A percentile compares a stretch with the other conserved stretches of the same genome.
Evolutionary conservation across 2,113 vertebrate species (phyloP).

Genomic region (Anarhynchus alexandrinus): DNA sequence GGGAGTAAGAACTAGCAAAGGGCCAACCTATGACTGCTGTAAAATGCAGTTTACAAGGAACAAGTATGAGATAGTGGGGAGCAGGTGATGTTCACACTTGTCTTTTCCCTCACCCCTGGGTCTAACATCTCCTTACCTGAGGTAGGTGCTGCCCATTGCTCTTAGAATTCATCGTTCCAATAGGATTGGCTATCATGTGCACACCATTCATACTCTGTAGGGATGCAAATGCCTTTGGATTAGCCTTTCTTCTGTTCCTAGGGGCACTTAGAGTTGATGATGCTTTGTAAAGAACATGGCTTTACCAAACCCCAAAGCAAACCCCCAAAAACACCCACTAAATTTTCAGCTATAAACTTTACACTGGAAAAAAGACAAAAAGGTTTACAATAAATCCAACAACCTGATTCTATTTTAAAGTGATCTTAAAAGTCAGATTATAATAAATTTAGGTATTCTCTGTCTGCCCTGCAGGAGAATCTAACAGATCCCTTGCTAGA

Average conservation of each 20-base stretch:
- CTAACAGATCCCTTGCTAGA: neutral
- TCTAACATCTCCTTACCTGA: slow-evolving; percentile 72
- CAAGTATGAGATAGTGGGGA: neutral
- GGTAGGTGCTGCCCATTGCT: slow-evolving; percentile 79
- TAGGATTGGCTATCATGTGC: slow-evolving; percentile 63
- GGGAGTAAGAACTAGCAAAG: neutral
- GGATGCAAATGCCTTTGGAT: slow-evolving; percentile 10
- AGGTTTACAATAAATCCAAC: neutral
- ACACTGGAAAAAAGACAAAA: neutral
- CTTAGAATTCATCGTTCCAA: slow-evolving; percentile 58
- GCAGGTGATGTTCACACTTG: neutral
- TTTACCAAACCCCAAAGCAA: neutral
- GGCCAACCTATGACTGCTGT: neutral
- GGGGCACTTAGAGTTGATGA: neutral
- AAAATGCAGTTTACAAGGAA: neutral
- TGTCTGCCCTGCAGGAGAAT: neutral
- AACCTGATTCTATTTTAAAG: neutral
- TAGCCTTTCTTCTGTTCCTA: neutral
- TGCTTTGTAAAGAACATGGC: neutral
- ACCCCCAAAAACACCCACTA: neutral
- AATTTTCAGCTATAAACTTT: neutral
- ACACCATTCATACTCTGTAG: slow-evolving; percentile 80
- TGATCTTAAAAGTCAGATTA: neutral
- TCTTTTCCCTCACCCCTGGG: neutral
- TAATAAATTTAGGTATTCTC: neutral